These are phyloP conservation scores for Corythoichthys intestinalis DNA, from an alignment of 2,113 vertebrate genomes.

Conservation along the genomic window DNA sequence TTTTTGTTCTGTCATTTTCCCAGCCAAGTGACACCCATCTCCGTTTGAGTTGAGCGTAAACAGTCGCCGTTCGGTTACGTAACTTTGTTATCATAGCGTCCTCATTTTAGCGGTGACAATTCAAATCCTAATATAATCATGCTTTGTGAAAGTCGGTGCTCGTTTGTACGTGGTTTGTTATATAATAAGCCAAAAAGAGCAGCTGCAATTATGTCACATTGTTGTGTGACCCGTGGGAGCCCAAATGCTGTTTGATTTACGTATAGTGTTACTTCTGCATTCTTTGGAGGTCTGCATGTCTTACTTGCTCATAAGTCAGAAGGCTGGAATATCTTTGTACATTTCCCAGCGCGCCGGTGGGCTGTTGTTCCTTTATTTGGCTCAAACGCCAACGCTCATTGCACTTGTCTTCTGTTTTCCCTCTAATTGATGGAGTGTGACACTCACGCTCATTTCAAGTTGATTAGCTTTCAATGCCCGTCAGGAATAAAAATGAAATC, in stretches of 20 bases:
- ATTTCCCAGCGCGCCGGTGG: not conserved
- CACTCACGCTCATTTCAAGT: conserved; percentile 20
- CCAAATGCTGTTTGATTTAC: conserved; percentile 29
- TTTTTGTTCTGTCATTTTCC: not conserved
- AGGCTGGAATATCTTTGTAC: not conserved
- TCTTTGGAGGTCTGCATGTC: conserved; percentile 25
- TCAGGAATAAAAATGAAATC: not conserved
- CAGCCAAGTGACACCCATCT: not conserved
- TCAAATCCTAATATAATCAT: conserved; percentile 11
- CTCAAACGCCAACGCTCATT: not conserved
- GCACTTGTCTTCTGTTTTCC: not conserved
- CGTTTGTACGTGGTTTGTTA: not conserved
- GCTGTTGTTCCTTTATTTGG: not conserved
- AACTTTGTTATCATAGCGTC: conserved; percentile 24
- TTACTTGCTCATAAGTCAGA: conserved; percentile 8
- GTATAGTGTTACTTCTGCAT: conserved; percentile 18
- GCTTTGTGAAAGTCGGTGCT: conserved; percentile 2
- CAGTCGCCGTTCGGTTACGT: conserved; percentile 12
- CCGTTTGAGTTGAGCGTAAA: conserved; percentile 2
- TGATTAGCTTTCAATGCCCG: conserved; percentile 18
- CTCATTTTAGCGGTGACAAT: conserved; percentile 17
- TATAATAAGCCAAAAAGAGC: not conserved
- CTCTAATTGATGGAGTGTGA: not conserved
- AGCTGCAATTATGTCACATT: conserved; percentile 7
- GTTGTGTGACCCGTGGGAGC: conserved; percentile 11